Percentiles rank a stretch among this genome's conserved stretches.
Conservation (phyloP, 2,113 vertebrate species). For the Macquaria australasica region DNA sequence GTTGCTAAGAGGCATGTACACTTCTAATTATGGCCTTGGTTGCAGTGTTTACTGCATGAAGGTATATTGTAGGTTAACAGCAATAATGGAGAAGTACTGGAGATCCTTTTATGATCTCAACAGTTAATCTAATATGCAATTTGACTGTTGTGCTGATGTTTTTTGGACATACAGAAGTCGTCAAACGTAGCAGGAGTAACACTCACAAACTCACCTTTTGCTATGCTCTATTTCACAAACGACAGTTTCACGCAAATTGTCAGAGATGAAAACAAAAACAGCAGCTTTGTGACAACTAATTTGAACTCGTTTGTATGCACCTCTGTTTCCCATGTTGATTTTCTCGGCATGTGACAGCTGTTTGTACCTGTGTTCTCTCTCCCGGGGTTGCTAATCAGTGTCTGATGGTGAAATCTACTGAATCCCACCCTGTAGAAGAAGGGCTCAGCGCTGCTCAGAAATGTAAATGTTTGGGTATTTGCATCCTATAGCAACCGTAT, state of each 20-base stretch:
- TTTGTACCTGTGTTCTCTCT: conserved; percentile 54
- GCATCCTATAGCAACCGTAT: conserved; percentile 7
- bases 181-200: not conserved
- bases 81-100: not conserved
- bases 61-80: not conserved
- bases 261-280: conserved; percentile 66
- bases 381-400: conserved; percentile 66
- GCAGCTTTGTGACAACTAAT: conserved; percentile 65
- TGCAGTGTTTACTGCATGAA: not conserved
- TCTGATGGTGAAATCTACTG: conserved; percentile 38
- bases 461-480: conserved; percentile 39
- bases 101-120: not conserved
- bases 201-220: conserved; percentile 10
- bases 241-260: conserved; percentile 48
- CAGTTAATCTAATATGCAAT: conserved; percentile 8
- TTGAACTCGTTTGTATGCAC: conserved; percentile 62
- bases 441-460: conserved; percentile 19
- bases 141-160: not conserved
- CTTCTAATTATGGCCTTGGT: not conserved
- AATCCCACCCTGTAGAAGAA: conserved; percentile 15
- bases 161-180: not conserved
- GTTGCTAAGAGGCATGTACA: not conserved
- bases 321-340: conserved; percentile 53
- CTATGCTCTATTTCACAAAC: conserved; percentile 31
- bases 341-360: conserved; percentile 64